Base-by-base conservation (phyloP, 2,888 invertebrate species). In the Nomada fucata region DNA sequence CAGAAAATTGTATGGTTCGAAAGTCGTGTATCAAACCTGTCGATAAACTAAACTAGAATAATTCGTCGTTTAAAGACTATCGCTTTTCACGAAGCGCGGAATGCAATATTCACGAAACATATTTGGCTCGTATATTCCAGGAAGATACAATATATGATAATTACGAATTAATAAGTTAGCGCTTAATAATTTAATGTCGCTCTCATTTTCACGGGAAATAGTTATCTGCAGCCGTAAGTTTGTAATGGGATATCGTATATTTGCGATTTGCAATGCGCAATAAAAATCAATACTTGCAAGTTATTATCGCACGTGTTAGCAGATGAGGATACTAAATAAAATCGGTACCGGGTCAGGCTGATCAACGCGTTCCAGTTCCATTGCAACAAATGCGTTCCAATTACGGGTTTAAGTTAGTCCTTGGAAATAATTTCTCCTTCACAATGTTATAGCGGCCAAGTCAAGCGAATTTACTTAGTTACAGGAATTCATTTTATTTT, bases 321-420 rank as follows among this genome's bases (percentile, higher is more conserved):
- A 18, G 18, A 18, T 23, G 36, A 57, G 23, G 42, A 63, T 53
- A 52, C 23, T 63, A 59, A 63, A 59, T 63, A 53, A 72, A 53
- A 63, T 63, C 42, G 9, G 23, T 63, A 72, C 26, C 36, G 52
- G 53, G 42, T 72, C 63, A 53, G 9, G n/a, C 42, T 72, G 42
- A 73, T 53, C 44, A 65, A 65, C 29, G 44, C 71, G 71, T 71
- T 61, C 52, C 71, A 61, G 36, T 61, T 61, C 50, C 36, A 68
- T 68, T 55, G 42, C 44, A 73, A 65, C 29, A 57, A 67, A 67
- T 53, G 53, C 53, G 63, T 63, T 63, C 42, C 63, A 53, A 72
- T 63, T 63, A 72, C 23, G 26, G 26, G 23, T 1, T 42, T 13
- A 23, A 72, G 13, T 71, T 71, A 53, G 26, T 44, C 13, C 5